Base-by-base conservation (phyloP, 1,140 invertebrate genomes). In the Phenacoccus solenopsis region DNA sequence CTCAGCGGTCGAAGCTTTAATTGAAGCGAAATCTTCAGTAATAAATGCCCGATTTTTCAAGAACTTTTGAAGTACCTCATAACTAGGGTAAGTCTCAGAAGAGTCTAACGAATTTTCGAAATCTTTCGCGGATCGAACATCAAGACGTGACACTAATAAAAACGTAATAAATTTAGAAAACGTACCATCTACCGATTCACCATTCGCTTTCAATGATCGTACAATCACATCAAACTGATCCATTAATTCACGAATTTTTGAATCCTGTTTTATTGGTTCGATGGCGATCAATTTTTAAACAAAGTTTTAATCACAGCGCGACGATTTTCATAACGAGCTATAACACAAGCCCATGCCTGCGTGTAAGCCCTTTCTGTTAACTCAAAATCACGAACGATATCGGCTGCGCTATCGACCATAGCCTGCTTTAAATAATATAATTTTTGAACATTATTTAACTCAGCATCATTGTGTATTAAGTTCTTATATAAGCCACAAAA, bases 401-500 rank as follows among this genome's bases (percentile, higher is more conserved):
- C 59, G 12, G 22, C 16, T 25, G 59, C 59, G 2, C 3, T 25
- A 16, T 20, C 21, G 25, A 64, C 25, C 9, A 27, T 24, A 9
- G 59, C 10, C 4, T 9, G 4, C 25, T 64, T 64, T 22, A 64
- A 64, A 64, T 64, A 64, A 64, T 64, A 27, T 22, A 64, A 9
- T 64, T 64, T 64, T 64, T 64, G 59, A 64, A 64, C 59, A 25
- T 64, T 64, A 27, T 10, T 25, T 16, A 64, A 27, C 3, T 64
- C 59, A 10, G 59, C 13, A 25, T 64, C 25, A 24, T 10, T 24
- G 20, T 64, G 21, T 3, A 64, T 22, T 4, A 64, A 24, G 25
- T 64, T 64, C 16, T 64, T 22, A 27, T 24, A 64, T 25, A 64
- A 25, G 10, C 5, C 25, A 5, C 16, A 1, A 64, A 64, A 64